phyloP scores from a whole-genome alignment of 2,797 vertebrate genomes.

The Pelochelys cantorii region DNA sequence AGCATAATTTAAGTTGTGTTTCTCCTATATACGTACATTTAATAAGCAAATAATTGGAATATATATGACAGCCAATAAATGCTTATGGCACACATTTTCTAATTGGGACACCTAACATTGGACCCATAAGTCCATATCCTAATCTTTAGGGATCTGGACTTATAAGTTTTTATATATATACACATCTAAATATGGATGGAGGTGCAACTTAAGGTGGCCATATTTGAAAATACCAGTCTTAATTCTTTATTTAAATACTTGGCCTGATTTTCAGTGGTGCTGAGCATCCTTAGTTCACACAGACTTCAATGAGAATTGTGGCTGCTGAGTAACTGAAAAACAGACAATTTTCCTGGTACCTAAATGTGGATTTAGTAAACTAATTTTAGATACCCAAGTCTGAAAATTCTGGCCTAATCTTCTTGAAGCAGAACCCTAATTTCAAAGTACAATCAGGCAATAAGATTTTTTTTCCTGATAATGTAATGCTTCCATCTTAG shows the following conservation, averaged over 20 bases:
- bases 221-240: background rate
- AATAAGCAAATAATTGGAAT: slow-evolving; percentile 57
- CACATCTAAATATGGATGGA: background rate
- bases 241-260: background rate
- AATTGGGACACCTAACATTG: background rate
- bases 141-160: background rate
- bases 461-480: background rate
- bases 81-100: accelerated
- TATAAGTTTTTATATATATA: background rate
- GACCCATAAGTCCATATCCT: accelerated
- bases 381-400: background rate
- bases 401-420: background rate
- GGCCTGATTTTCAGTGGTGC: background rate
- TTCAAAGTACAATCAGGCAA: background rate
- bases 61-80: background rate
- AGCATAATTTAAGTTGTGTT: background rate
- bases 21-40: slow-evolving; percentile 28
- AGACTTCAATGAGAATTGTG: background rate
- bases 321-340: background rate
- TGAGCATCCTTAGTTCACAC: background rate
- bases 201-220: background rate
- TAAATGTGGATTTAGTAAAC: background rate
- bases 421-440: background rate
- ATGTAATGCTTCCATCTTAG: background rate
- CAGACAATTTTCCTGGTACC: background rate